phyloP scores from a whole-genome alignment of 2,888 invertebrate species.

The Sarcophaga caerulescens region DNA sequence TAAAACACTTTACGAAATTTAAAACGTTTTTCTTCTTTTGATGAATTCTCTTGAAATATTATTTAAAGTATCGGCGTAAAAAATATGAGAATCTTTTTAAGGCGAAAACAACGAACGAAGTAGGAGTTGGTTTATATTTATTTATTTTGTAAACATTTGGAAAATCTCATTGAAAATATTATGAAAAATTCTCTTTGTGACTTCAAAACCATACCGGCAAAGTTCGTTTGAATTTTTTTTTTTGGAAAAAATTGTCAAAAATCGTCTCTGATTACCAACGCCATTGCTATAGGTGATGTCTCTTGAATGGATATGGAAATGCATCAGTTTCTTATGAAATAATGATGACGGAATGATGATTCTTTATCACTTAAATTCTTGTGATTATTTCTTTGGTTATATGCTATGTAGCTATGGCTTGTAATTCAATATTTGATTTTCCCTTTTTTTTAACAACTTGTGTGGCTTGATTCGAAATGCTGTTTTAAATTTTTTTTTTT shows the following conservation, averaged over 20 bases:
- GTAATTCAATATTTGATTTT: background rate
- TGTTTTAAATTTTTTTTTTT: background rate
- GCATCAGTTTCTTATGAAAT: background rate
- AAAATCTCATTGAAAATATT: constrained; percentile 37
- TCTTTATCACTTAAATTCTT: background rate
- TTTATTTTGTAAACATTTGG: constrained; percentile 60
- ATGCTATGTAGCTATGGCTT: too few relatives aligned
- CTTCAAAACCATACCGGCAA: background rate
- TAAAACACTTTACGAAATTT: too few relatives aligned
- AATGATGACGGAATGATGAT: background rate
- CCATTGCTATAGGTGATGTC: background rate
- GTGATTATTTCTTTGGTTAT: background rate
- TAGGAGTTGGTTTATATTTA: constrained; percentile 42
- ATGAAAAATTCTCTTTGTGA: background rate
- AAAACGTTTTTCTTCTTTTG: background rate
- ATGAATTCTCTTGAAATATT: background rate
- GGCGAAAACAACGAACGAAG: background rate
- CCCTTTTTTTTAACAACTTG: background rate
- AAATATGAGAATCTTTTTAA: background rate
- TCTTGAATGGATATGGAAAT: too few relatives aligned
- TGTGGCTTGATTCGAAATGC: constrained; percentile 27
- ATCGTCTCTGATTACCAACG: background rate
- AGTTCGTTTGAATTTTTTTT: background rate
- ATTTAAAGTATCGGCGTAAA: background rate
- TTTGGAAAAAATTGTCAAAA: too few relatives aligned